Evolutionary conservation across 2,113 vertebrate species (phyloP).

Genomic region (Neodontobutis hainanensis): DNA sequence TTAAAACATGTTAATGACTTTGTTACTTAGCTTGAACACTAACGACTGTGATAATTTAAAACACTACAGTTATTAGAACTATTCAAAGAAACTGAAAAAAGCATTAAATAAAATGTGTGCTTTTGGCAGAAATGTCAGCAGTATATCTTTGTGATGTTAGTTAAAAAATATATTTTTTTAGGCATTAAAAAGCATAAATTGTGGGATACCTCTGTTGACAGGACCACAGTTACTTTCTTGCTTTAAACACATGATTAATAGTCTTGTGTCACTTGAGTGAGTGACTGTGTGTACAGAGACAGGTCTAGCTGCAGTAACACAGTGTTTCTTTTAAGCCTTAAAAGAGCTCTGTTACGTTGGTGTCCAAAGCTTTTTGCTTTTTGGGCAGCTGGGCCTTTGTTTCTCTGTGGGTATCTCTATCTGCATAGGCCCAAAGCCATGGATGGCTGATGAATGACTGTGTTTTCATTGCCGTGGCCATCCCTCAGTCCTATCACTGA

Average conservation of each 20-base stretch:
- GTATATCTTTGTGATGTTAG: no score
- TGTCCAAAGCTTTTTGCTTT: constrained; percentile 61
- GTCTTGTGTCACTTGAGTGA: constrained; percentile 50
- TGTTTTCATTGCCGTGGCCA: constrained; percentile 45
- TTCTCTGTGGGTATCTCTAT: constrained; percentile 63
- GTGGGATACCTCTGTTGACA: no score
- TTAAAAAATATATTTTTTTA: no score
- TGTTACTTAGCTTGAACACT: no score
- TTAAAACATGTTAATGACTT: no score
- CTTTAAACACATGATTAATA: constrained; percentile 65
- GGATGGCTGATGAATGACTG: constrained; percentile 71
- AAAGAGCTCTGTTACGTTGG: constrained; percentile 59
- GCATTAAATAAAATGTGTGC: no score
- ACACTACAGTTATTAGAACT: no score
- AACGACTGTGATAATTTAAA: no score
- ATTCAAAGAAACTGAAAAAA: no score
- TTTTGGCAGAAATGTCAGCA: no score
- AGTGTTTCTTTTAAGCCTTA: constrained; percentile 57
- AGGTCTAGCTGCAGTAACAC: constrained; percentile 44
- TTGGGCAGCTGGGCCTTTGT: constrained; percentile 71
- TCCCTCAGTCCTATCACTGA: constrained; percentile 57
- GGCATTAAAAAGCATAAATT: no score
- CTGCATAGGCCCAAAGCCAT: constrained; percentile 62
- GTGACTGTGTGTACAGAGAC: constrained; percentile 35
- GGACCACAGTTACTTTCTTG: no score